These are phyloP conservation scores for Cataglyphis cursor DNA, from an alignment of 2,888 invertebrate species.

Conservation along the genomic window DNA sequence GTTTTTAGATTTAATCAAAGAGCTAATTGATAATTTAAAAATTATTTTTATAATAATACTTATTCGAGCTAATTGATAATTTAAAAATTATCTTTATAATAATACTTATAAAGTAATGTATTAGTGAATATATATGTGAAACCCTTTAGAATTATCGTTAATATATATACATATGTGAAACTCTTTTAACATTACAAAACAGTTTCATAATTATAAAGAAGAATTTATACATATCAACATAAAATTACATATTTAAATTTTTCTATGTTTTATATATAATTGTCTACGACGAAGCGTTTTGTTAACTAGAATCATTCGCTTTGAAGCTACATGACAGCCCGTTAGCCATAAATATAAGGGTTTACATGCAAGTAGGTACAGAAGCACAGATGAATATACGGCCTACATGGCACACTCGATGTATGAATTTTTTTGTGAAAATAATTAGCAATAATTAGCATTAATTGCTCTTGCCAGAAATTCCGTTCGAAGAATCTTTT, in stretches of 20 bases:
- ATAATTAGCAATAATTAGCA: neutral
- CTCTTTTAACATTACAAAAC: neutral
- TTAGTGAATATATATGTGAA: neutral
- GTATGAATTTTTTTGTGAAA: constrained; percentile 20
- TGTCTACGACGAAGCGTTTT: constrained; percentile 47
- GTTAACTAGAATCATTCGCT: constrained; percentile 11
- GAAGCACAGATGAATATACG: constrained; percentile 63
- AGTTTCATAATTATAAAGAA: neutral
- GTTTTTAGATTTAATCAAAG: neutral
- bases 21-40: neutral
- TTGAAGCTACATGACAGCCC: constrained; percentile 57
- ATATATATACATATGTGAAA: too few relatives aligned
- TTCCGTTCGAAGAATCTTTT: neutral
- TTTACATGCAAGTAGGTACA: constrained; percentile 78
- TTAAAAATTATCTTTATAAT: neutral
- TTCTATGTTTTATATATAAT: neutral
- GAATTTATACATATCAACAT: neutral
- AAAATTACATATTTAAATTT: neutral
- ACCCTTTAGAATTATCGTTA: too few relatives aligned
- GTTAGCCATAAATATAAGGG: constrained; percentile 56
- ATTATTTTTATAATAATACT: neutral
- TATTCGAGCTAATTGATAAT: neutral
- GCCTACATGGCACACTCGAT: constrained; percentile 49
- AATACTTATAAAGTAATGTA: neutral
- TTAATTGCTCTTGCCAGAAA: constrained; percentile 28